Evolutionary conservation across 2,797 vertebrate species (phyloP).

Genomic region (Micrastur ruficollis): DNA sequence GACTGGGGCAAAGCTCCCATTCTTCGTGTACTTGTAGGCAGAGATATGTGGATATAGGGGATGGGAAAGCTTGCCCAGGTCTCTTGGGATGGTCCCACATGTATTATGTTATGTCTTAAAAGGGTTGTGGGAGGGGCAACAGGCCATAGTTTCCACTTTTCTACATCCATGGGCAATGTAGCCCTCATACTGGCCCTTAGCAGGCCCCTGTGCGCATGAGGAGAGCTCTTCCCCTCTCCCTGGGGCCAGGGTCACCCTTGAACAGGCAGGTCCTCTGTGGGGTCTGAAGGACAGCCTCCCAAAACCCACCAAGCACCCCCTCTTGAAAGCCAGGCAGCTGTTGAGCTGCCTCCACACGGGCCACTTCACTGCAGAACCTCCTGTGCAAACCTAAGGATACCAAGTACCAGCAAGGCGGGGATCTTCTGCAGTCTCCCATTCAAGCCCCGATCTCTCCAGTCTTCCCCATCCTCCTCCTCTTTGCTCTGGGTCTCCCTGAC

Average conservation of each 20-base stretch:
- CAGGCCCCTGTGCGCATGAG: not conserved
- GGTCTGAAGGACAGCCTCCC: not conserved
- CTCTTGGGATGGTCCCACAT: not conserved
- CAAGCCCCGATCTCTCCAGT: not conserved
- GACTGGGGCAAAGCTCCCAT: not conserved
- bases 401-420: not conserved
- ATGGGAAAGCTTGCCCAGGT: not conserved
- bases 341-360: fast-evolving
- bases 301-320: not conserved
- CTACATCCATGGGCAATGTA: not conserved
- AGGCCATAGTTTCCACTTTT: not conserved
- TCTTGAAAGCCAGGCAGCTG: not conserved
- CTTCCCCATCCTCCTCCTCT: not conserved
- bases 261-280: not conserved
- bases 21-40: not conserved
- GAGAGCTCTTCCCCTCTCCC: not conserved
- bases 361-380: not conserved
- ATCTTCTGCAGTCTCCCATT: not conserved
- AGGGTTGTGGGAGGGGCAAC: not conserved
- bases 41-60: not conserved
- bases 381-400: not conserved
- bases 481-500: not conserved
- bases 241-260: not conserved
- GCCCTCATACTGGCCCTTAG: not conserved
- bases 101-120: not conserved